Evolutionary conservation across 2,113 vertebrate genomes (phyloP), one percentile per base, ranked within the genome.

Genomic region (Climacteris rufus): DNA sequence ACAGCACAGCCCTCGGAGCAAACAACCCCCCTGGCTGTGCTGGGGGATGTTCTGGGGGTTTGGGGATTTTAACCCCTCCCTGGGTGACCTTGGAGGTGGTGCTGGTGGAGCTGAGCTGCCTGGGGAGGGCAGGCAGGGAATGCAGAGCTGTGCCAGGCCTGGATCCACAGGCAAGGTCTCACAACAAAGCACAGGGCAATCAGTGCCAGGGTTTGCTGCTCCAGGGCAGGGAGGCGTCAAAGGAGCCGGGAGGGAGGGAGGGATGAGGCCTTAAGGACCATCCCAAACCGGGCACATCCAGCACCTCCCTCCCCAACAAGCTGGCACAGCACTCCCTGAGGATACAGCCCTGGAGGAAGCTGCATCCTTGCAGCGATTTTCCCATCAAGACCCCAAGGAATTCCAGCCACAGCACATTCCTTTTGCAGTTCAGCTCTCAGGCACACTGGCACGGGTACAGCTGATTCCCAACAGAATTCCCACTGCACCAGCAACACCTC

Each of bases 371-470:
- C 44, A 35, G 63, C 60, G 44, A 39, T 61, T 69, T 57, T 71
- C n/a, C 85, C 68, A 47, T 3, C 2, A 11, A 56, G 56, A 78
- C 40, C 66, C 75, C 59, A 33, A 3, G 24, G 15, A 39, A 45
- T 47, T 37, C 75, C 90, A 93, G 39, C 61, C 22, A 3, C 42
- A 50, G 44, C 61, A 25, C 27, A 35, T n/a, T 49, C 22, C 66
- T 65, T 63, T 16, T 8, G 50, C 40, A 57, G 37, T 8, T 15
- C 0, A 3, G 24, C 71, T 52, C 69, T 31, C 3, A 3, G 57
- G 17, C 25, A 66, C 61, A 3, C 1, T 3, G 4, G 13, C 7
- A 56, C 17, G 5, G 47, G 42, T 13, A 6, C 0, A 14, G 33
- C 24, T 28, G 25, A 35, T 11, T 60, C 23, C 49, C 45, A 65